Evolutionary conservation across 2,888 invertebrate species (phyloP).

Genomic region (Malthinus seriepunctatus): DNA sequence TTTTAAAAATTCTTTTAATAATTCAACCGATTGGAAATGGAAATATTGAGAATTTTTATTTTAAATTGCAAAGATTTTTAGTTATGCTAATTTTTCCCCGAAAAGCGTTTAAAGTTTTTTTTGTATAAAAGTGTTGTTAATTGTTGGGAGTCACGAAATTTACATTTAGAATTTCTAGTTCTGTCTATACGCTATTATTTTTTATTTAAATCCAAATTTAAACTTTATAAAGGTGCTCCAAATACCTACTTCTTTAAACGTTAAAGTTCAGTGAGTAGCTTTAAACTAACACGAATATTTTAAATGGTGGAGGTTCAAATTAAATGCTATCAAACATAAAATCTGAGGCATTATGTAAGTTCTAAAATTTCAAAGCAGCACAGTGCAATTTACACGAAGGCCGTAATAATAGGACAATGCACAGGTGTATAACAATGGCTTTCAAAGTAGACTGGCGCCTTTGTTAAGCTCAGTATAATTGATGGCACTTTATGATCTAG

Average conservation of each 20-base stretch:
- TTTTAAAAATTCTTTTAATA: slow-evolving; percentile 39
- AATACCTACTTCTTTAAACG: no score
- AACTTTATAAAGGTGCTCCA: no score
- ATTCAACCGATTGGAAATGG: slow-evolving; percentile 33
- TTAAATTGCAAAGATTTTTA: neutral
- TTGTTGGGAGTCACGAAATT: no score
- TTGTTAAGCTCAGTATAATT: slow-evolving; percentile 35
- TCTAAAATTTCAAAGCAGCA: slow-evolving; percentile 28
- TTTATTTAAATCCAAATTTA: no score
- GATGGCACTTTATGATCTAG: slow-evolving; percentile 35
- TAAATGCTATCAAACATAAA: slow-evolving; percentile 29
- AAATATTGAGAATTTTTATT: slow-evolving; percentile 30
- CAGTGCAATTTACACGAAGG: slow-evolving; percentile 29
- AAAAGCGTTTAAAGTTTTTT: no score
- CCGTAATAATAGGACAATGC: slow-evolving; percentile 34
- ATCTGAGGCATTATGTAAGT: slow-evolving; percentile 29
- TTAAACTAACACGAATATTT: slow-evolving; percentile 18
- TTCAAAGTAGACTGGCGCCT: slow-evolving; percentile 38
- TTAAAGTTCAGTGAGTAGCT: neutral
- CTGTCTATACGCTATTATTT: no score
- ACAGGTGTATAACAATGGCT: slow-evolving; percentile 39
- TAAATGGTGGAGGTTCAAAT: slow-evolving; percentile 21
- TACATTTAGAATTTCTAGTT: no score
- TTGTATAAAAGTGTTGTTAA: no score
- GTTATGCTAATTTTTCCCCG: slow-evolving; percentile 3